Percentiles rank a stretch among this genome's conserved stretches.
Evolutionary conservation across 2,113 vertebrate species (phyloP).

Genomic region (Spheniscus mendiculus): DNA sequence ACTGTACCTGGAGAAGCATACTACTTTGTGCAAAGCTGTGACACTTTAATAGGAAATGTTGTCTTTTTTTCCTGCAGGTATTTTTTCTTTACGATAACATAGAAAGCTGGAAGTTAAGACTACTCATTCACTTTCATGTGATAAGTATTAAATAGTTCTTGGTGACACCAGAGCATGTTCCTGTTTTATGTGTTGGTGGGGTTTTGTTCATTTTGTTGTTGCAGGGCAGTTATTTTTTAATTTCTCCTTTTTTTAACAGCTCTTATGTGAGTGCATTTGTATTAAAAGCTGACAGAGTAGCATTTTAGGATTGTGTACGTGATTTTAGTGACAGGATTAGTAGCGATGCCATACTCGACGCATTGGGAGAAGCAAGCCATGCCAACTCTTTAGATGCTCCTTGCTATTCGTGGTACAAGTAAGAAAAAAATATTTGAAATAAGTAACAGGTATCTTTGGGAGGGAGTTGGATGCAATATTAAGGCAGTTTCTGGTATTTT

Average conservation of each 20-base stretch:
- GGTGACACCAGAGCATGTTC: background rate
- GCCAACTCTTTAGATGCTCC: background rate
- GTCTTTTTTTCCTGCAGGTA: background rate
- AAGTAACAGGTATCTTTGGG: background rate
- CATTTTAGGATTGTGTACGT: background rate
- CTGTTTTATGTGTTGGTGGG: fast-evolving
- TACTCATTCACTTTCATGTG: fast-evolving
- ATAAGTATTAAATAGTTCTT: background rate
- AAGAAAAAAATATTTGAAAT: background rate
- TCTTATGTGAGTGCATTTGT: background rate
- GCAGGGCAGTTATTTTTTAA: background rate
- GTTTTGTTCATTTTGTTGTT: background rate
- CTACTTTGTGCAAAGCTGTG: background rate
- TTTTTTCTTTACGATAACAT: background rate
- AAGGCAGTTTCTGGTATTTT: background rate
- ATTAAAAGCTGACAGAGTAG: background rate
- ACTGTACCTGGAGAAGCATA: fast-evolving
- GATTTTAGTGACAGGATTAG: background rate
- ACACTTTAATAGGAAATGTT: background rate
- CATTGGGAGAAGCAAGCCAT: background rate
- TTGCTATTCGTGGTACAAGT: background rate
- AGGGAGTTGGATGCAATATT: background rate
- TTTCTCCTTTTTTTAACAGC: background rate
- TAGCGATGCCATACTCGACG: fast-evolving
- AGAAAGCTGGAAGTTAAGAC: background rate